Evolutionary conservation across 2,888 invertebrate genomes (phyloP).

Genomic region (Achlya flavicornis): DNA sequence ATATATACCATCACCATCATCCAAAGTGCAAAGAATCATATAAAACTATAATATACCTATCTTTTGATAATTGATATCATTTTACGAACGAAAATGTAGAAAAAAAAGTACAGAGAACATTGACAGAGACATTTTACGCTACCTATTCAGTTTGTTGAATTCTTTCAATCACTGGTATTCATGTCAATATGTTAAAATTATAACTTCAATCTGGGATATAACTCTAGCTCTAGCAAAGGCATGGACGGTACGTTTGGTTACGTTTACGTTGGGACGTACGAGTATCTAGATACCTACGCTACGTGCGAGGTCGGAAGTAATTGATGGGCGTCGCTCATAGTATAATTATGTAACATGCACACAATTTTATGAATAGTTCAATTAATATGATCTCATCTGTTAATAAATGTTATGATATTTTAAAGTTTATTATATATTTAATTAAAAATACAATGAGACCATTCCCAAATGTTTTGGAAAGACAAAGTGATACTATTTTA

Average conservation of each 20-base stretch:
- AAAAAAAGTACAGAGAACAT: too few species aligned
- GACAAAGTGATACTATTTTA: slow-evolving; percentile 67
- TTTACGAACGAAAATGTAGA: too few species aligned
- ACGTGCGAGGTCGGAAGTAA: background rate
- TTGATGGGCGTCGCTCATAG: background rate
- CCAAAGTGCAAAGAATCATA: too few species aligned
- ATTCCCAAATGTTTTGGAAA: slow-evolving; percentile 51
- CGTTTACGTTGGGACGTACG: background rate
- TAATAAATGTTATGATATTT: slow-evolving; percentile 31
- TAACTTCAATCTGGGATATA: too few species aligned
- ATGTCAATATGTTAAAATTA: too few species aligned
- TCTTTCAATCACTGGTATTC: too few species aligned
- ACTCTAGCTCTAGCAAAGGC: too few species aligned
- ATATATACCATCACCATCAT: too few species aligned
- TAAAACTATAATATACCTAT: too few species aligned
- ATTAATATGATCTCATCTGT: slow-evolving; percentile 20
- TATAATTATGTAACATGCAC: background rate
- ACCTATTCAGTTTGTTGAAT: too few species aligned
- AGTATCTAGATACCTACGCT: background rate
- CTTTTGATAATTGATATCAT: too few species aligned
- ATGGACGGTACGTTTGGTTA: background rate
- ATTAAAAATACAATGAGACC: slow-evolving; percentile 41
- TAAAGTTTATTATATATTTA: slow-evolving; percentile 33
- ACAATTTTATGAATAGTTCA: slow-evolving; percentile 6
- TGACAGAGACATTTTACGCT: too few species aligned